Conservation (phyloP, 1,140 invertebrate species). For the Drosophila biarmipes region DNA sequence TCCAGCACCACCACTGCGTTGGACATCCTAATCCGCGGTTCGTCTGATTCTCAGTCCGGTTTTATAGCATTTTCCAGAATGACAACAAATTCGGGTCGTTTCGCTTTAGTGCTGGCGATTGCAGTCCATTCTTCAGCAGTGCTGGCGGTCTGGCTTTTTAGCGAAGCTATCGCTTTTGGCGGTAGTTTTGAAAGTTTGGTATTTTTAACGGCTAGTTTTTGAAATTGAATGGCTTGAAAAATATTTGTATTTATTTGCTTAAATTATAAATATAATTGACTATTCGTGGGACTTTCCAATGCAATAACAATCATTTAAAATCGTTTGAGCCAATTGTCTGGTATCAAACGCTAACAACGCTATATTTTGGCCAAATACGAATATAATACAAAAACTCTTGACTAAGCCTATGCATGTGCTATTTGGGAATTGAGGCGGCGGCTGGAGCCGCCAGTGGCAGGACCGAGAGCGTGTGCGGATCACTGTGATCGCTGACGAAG, state of each 20-base stretch:
- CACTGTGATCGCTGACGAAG: constrained; percentile 85
- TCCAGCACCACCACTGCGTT: constrained; percentile 88
- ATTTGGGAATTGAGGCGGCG: constrained; percentile 6
- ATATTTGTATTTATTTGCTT: no score
- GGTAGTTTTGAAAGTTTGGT: neutral
- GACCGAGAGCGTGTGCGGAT: constrained; percentile 20
- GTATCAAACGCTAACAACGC: constrained; percentile 2
- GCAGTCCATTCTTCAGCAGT: neutral
- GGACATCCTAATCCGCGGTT: constrained; percentile 20
- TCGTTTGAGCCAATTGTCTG: neutral
- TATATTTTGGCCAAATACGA: constrained; percentile 30
- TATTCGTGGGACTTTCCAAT: no score
- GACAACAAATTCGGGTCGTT: neutral
- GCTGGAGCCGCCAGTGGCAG: constrained; percentile 14
- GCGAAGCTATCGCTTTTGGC: neutral
- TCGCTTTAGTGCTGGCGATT: constrained; percentile 13
- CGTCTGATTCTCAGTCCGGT: neutral
- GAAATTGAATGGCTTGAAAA: no score
- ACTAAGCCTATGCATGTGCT: neutral
- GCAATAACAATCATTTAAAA: neutral
- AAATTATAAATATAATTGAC: no score
- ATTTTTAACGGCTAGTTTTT: neutral
- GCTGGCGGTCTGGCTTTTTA: neutral
- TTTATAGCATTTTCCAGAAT: constrained; percentile 13
- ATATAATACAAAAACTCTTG: constrained; percentile 12